These are phyloP conservation scores for Hydrochoerus hydrochaeris DNA, from an alignment of 2,113 vertebrate genomes.

Conservation along the genomic window DNA sequence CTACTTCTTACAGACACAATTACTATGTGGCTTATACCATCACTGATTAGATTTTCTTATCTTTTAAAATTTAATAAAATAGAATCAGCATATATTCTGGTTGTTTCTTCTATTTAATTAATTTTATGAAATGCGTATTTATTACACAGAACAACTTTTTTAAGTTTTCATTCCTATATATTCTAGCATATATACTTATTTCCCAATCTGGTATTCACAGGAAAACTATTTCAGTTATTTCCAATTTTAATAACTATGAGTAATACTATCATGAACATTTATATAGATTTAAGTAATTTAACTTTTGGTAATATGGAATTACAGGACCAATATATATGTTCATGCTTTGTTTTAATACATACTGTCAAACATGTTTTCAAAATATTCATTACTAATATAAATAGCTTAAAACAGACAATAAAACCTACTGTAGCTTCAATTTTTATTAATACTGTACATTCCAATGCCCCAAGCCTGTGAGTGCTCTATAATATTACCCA, in stretches of 20 bases:
- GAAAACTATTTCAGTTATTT: background rate
- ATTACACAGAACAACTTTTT: background rate
- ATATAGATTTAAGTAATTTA: background rate
- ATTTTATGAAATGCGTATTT: background rate
- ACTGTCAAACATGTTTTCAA: background rate
- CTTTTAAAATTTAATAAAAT: background rate
- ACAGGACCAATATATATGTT: background rate
- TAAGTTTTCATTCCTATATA: background rate
- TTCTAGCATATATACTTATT: background rate
- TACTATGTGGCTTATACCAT: background rate
- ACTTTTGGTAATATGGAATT: background rate
- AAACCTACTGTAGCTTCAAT: background rate
- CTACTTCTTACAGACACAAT: background rate
- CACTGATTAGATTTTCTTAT: background rate
- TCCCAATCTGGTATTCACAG: background rate
- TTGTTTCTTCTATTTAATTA: background rate
- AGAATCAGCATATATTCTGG: background rate
- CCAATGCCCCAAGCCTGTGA: fast-evolving
- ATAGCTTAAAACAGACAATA: background rate
- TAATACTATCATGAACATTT: background rate
- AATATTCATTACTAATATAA: background rate
- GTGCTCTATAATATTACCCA: background rate
- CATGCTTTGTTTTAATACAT: background rate
- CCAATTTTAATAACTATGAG: background rate
- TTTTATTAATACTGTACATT: background rate